phyloP scores from a whole-genome alignment of 2,797 vertebrate species.

The Myotis pilosus region DNA sequence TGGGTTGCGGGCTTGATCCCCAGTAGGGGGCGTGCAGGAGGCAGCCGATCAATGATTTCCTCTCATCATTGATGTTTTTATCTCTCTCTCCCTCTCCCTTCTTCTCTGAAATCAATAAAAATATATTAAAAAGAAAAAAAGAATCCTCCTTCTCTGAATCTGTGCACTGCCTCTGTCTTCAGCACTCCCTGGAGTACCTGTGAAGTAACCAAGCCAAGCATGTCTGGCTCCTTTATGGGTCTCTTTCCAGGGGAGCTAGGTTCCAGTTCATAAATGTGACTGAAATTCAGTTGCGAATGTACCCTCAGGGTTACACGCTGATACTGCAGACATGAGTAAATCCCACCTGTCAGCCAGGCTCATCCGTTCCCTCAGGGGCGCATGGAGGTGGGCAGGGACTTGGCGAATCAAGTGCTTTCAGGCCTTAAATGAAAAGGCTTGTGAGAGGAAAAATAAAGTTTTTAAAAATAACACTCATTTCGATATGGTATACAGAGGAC shows the following conservation, averaged over 20 bases:
- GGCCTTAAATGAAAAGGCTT: slow-evolving; percentile 8
- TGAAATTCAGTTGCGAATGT: not conserved
- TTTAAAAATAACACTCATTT: not conserved
- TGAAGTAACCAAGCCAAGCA: not conserved
- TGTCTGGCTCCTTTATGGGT: not conserved
- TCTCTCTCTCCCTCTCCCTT: no score
- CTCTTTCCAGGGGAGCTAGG: not conserved
- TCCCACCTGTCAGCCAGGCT: not conserved
- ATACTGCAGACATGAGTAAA: not conserved
- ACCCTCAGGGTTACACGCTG: not conserved
- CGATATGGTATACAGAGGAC: not conserved
- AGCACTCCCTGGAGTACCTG: not conserved
- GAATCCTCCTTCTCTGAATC: not conserved
- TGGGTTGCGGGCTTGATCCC: no score
- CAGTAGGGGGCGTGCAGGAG: no score
- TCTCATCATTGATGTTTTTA: no score
- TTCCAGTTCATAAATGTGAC: slow-evolving; percentile 18
- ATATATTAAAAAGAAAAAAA: not conserved
- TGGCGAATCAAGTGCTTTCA: not conserved
- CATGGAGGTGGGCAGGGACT: not conserved
- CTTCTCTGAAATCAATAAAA: no score
- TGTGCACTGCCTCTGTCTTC: not conserved
- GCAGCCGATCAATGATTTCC: no score
- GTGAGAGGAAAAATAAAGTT: not conserved
- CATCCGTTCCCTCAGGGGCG: not conserved